phyloP scores from a whole-genome alignment of 2,888 invertebrate species.

The Diadromus collaris region DNA sequence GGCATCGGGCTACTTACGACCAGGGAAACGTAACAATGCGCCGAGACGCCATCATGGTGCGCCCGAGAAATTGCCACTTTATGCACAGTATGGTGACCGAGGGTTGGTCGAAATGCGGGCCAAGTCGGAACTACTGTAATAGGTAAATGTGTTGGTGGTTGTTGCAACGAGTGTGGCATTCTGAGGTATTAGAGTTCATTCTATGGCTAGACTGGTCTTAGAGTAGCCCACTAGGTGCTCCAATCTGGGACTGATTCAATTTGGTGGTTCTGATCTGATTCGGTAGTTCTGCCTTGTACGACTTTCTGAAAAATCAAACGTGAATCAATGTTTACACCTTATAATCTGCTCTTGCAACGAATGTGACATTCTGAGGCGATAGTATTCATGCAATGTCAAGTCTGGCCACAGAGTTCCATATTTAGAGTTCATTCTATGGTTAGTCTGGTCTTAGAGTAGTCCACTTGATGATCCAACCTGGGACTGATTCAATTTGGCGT shows the following conservation, averaged over 20 bases:
- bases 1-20: slow-evolving; percentile 45
- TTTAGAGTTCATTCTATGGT: neutral
- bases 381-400: no score
- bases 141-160: neutral
- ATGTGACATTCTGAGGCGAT: no score
- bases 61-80: slow-evolving; percentile 9
- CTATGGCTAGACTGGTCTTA: neutral
- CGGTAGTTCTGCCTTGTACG: no score
- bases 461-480: neutral
- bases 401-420: no score
- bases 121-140: neutral
- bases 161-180: neutral
- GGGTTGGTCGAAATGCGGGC: neutral
- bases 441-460: neutral
- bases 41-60: slow-evolving; percentile 25
- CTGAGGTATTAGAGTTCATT: neutral
- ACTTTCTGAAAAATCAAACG: neutral
- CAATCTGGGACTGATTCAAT: no score
- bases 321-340: neutral
- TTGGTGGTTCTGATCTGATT: no score
- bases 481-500: no score
- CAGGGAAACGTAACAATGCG: slow-evolving; percentile 41
- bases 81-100: neutral
- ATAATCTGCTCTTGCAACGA: neutral
- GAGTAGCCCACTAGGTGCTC: neutral